Evolutionary conservation across 2,888 invertebrate species (phyloP), one percentile per base, ranked within the genome.

Genomic region (Schizotus pectinicornis): DNA sequence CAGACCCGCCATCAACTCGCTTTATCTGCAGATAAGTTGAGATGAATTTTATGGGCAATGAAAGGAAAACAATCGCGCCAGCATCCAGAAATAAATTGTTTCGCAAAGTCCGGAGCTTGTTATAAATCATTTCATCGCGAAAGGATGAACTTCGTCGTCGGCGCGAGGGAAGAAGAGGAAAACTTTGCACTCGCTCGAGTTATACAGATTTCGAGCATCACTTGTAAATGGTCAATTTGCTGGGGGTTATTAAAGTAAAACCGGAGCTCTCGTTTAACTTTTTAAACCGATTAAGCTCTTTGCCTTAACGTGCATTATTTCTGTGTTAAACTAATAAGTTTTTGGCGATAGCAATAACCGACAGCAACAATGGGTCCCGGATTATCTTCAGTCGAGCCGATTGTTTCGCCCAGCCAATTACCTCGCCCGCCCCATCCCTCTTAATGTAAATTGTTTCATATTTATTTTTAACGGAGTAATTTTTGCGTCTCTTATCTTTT

Each of bases 221-320:
- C 59, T 62, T 63, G 64, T 61, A 65, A 61, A 65, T 59, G 63
- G 65, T 65, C 65, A 65, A 61, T 65, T 65, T 62, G 65, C 59
- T 64, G 48, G 50, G 41, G 41, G 51, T 60, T 61, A 62, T 62
- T 52, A 58, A 62, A 62, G 62, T 60, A 51, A 59, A 60, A 52
- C 34, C 22, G 35, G 31, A 47, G 39, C 51, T 56, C 52, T 60
- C 45, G 43, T 60, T 60, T 49, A 60, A 58, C 50, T 63, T 60
- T 57, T 46, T 57, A 55, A 63, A 55, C 39, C 52, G 54, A 58
- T 63, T 58, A 62, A 55, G 45, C 36, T 22, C 42, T 56, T 51
- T 9, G 22, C 45, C 36, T 53, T 53, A 22, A 22, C 22, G 22
- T 5, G 2, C 5, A 53, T 46, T 38, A 37, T 39, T 53, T 46